These are phyloP conservation scores for Drosophila prostipennis DNA, from an alignment of 2,888 invertebrate species.

Conservation along the genomic window DNA sequence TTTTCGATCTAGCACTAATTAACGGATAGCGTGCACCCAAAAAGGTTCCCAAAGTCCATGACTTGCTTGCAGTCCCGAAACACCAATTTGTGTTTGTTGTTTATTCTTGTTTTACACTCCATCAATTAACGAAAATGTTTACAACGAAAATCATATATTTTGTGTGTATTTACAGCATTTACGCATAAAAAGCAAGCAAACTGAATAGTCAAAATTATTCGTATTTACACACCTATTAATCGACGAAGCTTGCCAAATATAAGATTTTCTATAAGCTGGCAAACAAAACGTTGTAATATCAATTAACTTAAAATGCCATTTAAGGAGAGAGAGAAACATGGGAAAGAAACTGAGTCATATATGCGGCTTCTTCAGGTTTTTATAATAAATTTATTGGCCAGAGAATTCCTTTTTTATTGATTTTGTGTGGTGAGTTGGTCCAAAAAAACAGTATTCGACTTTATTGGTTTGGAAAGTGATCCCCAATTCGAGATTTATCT, in stretches of 20 bases:
- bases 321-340: constrained; percentile 24
- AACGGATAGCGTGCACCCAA: constrained; percentile 46
- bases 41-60: constrained; percentile 48
- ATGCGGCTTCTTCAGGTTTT: constrained; percentile 25
- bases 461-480: constrained; percentile 9
- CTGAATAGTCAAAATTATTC: constrained; percentile 15
- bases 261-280: constrained; percentile 25
- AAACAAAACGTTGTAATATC: constrained; percentile 20
- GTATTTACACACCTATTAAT: constrained; percentile 22
- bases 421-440: constrained; percentile 84
- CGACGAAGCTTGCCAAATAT: constrained; percentile 34
- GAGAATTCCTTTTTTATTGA: constrained; percentile 48
- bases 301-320: constrained; percentile 37
- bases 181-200: constrained; percentile 65
- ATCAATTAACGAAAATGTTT: constrained; percentile 38
- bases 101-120: constrained; percentile 33
- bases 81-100: constrained; percentile 16
- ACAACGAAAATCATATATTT: constrained; percentile 34
- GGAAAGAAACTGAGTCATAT: constrained; percentile 36
- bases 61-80: constrained; percentile 65
- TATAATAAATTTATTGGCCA: constrained; percentile 9
- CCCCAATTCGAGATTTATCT: constrained; percentile 2
- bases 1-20: constrained; percentile 37
- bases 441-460: constrained; percentile 5
- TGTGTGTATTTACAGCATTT: constrained; percentile 75